Base-by-base conservation (phyloP, 2,113 vertebrate species). In the Heteronetta atricapilla region DNA sequence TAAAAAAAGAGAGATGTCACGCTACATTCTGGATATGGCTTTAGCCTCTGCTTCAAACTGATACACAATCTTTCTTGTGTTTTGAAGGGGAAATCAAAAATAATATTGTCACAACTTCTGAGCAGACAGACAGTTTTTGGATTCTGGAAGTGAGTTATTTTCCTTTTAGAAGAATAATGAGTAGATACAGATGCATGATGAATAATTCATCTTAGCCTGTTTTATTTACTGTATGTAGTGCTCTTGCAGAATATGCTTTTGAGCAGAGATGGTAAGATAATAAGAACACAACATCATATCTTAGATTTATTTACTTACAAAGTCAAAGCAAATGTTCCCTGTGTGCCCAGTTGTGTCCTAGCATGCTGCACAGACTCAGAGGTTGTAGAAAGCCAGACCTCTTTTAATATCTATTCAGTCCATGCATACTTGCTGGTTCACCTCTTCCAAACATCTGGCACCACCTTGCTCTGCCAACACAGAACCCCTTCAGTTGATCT, bases 131-230 rank as follows among this genome's bases (percentile, higher is more conserved):
- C 3, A 4, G 23, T 31, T 93, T 80, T 88, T 96, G 90, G 93
- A 82, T 70, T 78, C 50, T 89, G 66, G 48, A 91, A 93, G 58
- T n/a, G 84, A 95, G 53, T 93, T 90, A 82, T 91, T 77, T 95
- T 96, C 90, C 93, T 78, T 94, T 94, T 82, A 95, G 93, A 94
- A 95, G 92, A 96, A 94, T 93, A 95, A 91, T 87, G 92, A 96
- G 85, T 94, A 76, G 80, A 89, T 96, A 88, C 69, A 79, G 93
- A 90, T 94, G 66, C 38, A 3, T 48, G 44, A 94, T 97, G 90
- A 95, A 97, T 97, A 97, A 96, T 96, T 96, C 92, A 96, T 97
- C 52, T 69, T 76, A 33, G 76, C 63, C 88, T 88, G 77, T 74
- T 96, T 94, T 96, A 93, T 96, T 96, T 94, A 91, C 92, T 93